Base-by-base conservation (phyloP, 2,888 invertebrate species). In the Amphiduros pacificus region DNA sequence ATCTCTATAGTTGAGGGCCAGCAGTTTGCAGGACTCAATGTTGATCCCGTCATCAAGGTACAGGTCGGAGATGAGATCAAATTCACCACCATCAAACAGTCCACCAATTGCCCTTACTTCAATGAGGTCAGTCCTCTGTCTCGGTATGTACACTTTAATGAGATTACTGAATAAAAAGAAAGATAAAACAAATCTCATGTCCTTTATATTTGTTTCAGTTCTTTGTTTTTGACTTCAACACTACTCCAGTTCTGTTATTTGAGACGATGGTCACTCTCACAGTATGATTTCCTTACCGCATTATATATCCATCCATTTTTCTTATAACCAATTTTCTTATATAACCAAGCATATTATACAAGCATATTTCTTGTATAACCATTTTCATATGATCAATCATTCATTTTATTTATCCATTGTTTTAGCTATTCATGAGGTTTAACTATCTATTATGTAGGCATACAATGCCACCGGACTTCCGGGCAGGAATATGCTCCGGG, bases 11-110 rank as follows among this genome's bases (percentile, higher is more conserved):
- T 93, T 64, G 93, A 93, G 79, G 93, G 91, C 0, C 86, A 92
- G 26, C 92, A 93, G 80, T 83, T 93, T 70, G 90, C 92, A 0
- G 93, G 93, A 0, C 87, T 92, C n/a, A 92, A 93, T 82, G 91
- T 93, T n/a, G 71, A 71, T 52, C 71, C 71, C 1, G 71, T 71
- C 32, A 58, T 71, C 52, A 54, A 58, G 59, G 52, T 72, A n/a
- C 60, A 68, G 22, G 64, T 72, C 17, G 72, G 69, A 9, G 60
- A 65, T 17, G 50, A 66, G 20, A 52, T 52, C 44, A 65, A 63
- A 53, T 71, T 63, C 58, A 68, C 71, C 17, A 57, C 48, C 54
- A 68, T 71, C 54, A 63, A 63, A n/a, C 66, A 67, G 60, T 67
- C 67, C 2, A 71, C 64, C 27, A 70, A 72, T 63, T 62, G 64